Evolutionary conservation across 2,113 vertebrate genomes (phyloP), one percentile per base, ranked within the genome.

Genomic region (Tragulus kanchil): DNA sequence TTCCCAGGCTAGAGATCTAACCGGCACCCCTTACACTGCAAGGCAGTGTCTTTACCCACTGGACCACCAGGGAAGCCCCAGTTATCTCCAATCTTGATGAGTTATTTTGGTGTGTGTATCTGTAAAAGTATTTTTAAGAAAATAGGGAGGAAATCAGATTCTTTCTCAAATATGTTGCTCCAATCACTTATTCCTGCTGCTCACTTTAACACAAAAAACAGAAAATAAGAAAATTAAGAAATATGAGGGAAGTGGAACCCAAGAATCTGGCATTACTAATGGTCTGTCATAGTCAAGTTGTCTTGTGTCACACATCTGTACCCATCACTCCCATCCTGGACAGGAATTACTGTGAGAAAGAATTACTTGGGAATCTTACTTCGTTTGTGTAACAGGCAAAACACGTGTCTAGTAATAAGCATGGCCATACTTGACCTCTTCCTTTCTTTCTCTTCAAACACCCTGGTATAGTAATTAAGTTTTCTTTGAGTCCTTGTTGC

Each of bases 111-210:
- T 85, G 56, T 42, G 10, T 75, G 28, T 12, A 48, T 54, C 56
- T 2, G 14, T 77, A 78, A 77, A 19, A 36, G 10, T 31, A 13
- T 50, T 91, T 85, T 92, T 93, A 84, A 92, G 73, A 89, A 93
- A 67, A 11, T 15, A 14, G 28, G 61, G n/a, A 96, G 28, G 67
- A 97, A 97, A 84, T 5, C 28, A 62, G 42, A 36, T 90, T 58
- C 3, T 58, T 82, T 28, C 36, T 92, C 56, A 82, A 90, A 52
- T 6, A 69, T 13, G 52, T 48, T 42, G 7, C 67, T 91, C 17
- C 50, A 73, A 14, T 96, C 88, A 97, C 95, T 96, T 95, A 58
- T 52, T 97, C 92, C 81, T 96, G 94, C 94, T 83, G 71, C 56
- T 85, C 67, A 56, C 82, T 5, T 9, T 65, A 88, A 75, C 54